Conservation (phyloP, 1,140 invertebrate species). For the Zaprionus vittiger region DNA sequence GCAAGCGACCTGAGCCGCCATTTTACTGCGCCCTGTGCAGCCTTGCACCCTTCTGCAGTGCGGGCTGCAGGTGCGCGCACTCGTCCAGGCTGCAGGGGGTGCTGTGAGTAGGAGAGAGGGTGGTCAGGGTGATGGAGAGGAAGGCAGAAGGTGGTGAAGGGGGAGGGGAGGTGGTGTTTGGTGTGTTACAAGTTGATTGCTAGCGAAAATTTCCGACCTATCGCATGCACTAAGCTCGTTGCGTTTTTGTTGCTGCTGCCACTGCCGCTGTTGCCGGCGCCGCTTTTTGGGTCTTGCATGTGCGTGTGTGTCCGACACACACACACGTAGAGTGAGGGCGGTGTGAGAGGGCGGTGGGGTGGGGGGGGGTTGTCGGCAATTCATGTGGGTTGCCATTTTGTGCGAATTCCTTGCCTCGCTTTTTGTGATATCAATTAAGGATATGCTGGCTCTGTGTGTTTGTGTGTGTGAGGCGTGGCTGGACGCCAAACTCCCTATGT, state of each 20-base stretch:
- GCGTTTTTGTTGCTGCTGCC: slow-evolving; percentile 61
- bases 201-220: slow-evolving; percentile 78
- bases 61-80: slow-evolving; percentile 70
- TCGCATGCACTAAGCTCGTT: slow-evolving; percentile 79
- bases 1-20: slow-evolving; percentile 65
- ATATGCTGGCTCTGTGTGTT: slow-evolving; percentile 49
- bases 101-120: background rate
- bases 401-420: slow-evolving; percentile 68
- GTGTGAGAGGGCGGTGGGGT: background rate
- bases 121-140: slow-evolving; percentile 2
- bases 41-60: slow-evolving; percentile 64
- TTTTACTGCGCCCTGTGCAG: slow-evolving; percentile 70
- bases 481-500: background rate
- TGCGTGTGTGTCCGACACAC: slow-evolving; percentile 28
- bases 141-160: background rate
- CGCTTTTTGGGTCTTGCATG: slow-evolving; percentile 44
- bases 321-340: background rate
- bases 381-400: slow-evolving; percentile 54
- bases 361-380: slow-evolving; percentile 4
- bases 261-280: slow-evolving; percentile 34
- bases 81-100: background rate
- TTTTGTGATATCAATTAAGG: slow-evolving; percentile 83
- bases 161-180: slow-evolving; percentile 19
- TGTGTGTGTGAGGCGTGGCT: slow-evolving; percentile 11
- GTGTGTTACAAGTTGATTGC: slow-evolving; percentile 65